Base-by-base conservation (phyloP, 2,888 invertebrate species). In the Orthosia incerta region DNA sequence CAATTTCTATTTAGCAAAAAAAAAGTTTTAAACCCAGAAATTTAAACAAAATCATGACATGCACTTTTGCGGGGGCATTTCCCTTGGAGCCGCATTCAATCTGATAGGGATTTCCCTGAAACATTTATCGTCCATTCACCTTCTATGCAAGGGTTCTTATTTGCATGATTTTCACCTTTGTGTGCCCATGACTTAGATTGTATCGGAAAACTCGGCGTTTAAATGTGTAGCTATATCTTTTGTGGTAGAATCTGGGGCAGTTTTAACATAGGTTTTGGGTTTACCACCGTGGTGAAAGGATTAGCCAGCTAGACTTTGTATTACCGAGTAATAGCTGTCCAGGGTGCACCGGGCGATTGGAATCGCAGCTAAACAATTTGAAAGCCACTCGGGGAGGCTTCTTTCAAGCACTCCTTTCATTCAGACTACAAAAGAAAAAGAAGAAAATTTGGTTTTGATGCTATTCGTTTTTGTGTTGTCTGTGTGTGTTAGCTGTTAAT, bases 101-200 rank as follows among this genome's bases (percentile, higher is more conserved):
- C 71, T 51, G 77, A 82, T 74, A 67, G 15, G 26, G 48, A 55
- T 65, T 45, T 18, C 18, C 48, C 69, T 59, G 16, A 56, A 66
- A 60, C 74, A 72, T 83, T 84, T 64, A 62, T 68, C 50, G 70
- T 59, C 48, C 51, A 0, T 59, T 60, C 59, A 71, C 74, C 67
- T 77, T 78, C 74, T 71, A 53, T 56, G 3, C 23, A 1, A 4
- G 13, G 45, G 4, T 3, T 12, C 15, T 12, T 46, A 83, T 82
- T 83, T 77, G 20, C 82, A 77, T 83, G 73, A 72, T 80, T 82
- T 60, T 51, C 59, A 60, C 57, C 66, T 78, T 67, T 81, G 59
- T 72, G 50, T 55, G 26, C 48, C 7, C 20, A 16, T 59, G 13
- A n/a, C 2, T 18, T 70, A 71, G 63, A 75, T 81, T 46, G 62